These are phyloP conservation scores for Chondrilla cf. caribensis DNA, from an alignment of 37 sponge, comb jelly and placozoan genomes.

Conservation along the genomic window DNA sequence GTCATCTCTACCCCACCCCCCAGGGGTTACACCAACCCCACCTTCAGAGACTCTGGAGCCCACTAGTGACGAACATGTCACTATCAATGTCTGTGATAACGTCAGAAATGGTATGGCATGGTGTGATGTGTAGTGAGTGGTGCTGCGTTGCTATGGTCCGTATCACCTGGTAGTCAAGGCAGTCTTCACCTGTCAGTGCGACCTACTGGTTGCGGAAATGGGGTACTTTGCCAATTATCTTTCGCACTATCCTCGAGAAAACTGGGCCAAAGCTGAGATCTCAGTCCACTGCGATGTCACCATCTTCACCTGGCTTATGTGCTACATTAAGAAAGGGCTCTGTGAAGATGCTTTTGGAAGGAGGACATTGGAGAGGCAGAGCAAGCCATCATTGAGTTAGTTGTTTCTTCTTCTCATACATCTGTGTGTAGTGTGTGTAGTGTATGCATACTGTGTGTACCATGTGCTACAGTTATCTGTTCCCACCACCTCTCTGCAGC, in stretches of 20 bases:
- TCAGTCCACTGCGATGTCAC: constrained; percentile 97
- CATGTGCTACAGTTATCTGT: background rate
- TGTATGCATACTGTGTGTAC: too few relatives aligned
- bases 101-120: constrained; percentile 68
- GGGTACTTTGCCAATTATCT: constrained; percentile 87
- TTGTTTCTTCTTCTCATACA: background rate
- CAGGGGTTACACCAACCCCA: background rate
- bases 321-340: constrained; percentile 79
- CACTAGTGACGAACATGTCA: constrained; percentile 41
- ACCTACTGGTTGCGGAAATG: constrained; percentile 89
- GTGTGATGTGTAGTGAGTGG: background rate
- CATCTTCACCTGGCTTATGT: constrained; percentile 95
- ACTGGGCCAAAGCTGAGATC: constrained; percentile 88
- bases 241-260: constrained; percentile 37
- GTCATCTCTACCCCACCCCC: background rate
- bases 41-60: background rate
- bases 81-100: constrained; percentile 89
- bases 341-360: constrained; percentile 55
- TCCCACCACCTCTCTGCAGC: background rate
- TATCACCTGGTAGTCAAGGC: constrained; percentile 72
- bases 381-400: constrained; percentile 54
- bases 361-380: constrained; percentile 9
- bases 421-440: background rate
- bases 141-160: too few relatives aligned
- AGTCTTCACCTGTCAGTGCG: constrained; percentile 82